Percentiles rank a stretch among this genome's conserved stretches.
phyloP scores from a whole-genome alignment of 2,888 invertebrate genomes.

The Brachypterus glaber region DNA sequence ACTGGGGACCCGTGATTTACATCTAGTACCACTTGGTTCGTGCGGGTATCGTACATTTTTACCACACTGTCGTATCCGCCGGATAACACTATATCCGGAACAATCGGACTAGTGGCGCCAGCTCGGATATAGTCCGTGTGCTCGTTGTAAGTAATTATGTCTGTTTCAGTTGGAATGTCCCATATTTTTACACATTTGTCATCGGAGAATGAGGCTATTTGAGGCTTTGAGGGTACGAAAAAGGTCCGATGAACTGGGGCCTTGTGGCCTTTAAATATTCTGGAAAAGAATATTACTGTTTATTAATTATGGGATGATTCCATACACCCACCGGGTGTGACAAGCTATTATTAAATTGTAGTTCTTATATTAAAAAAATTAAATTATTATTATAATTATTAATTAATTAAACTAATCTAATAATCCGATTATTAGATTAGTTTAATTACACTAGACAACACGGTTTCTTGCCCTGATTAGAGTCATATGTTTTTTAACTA shows the following conservation, averaged over 20 bases:
- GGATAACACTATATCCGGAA: slow-evolving; percentile 67
- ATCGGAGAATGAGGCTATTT: slow-evolving; percentile 82
- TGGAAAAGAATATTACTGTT: slow-evolving; percentile 18
- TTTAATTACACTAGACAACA: too few relatives aligned
- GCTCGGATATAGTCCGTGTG: slow-evolving; percentile 78
- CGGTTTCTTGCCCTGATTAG: too few relatives aligned
- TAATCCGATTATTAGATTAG: too few relatives aligned
- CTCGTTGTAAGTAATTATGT: slow-evolving; percentile 54
- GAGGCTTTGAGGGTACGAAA: slow-evolving; percentile 69
- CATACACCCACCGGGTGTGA: too few relatives aligned
- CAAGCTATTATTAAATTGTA: too few relatives aligned
- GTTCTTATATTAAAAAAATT: too few relatives aligned
- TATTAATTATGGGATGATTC: neutral
- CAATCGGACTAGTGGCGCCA: slow-evolving; percentile 68
- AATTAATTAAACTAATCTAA: too few relatives aligned
- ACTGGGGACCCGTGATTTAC: slow-evolving; percentile 86
- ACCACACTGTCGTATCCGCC: slow-evolving; percentile 85
- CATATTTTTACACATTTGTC: slow-evolving; percentile 81
- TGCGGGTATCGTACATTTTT: slow-evolving; percentile 79
- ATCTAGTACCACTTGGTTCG: slow-evolving; percentile 55
- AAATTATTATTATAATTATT: too few relatives aligned
- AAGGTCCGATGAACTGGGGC: slow-evolving; percentile 72
- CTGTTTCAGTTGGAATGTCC: slow-evolving; percentile 81
- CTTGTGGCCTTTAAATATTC: slow-evolving; percentile 78
- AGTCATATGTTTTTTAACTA: too few relatives aligned